These are phyloP conservation scores for Linepithema humile DNA, from an alignment of 1,140 invertebrate genomes.

Conservation along the genomic window DNA sequence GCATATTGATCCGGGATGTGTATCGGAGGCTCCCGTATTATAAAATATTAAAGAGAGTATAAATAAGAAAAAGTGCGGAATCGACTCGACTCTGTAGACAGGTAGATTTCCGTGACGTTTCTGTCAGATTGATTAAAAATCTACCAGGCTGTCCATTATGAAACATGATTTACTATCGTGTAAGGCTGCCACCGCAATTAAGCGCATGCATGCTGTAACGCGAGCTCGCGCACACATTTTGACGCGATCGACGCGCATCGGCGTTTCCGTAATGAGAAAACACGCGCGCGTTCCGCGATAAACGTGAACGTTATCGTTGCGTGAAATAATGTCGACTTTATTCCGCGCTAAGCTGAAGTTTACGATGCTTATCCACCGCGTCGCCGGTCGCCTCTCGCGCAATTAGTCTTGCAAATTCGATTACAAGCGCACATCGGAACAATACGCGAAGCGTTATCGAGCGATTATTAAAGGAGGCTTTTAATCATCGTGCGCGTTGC, in stretches of 20 bases:
- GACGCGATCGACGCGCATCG: slow-evolving; percentile 37
- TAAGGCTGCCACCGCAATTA: slow-evolving; percentile 37
- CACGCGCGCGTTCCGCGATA: slow-evolving; percentile 24
- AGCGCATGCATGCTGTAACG: background rate
- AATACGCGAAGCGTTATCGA: slow-evolving; percentile 45
- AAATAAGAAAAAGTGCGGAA: no score
- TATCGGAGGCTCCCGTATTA: no score
- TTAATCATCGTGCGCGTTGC: slow-evolving; percentile 27
- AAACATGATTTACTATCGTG: slow-evolving; percentile 14
- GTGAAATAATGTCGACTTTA: slow-evolving; percentile 58
- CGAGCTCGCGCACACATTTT: slow-evolving; percentile 12
- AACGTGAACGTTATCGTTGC: slow-evolving; percentile 54
- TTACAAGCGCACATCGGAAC: slow-evolving; percentile 44
- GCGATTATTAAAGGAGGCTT: slow-evolving; percentile 35
- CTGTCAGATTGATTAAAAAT: background rate
- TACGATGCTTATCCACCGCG: slow-evolving; percentile 51
- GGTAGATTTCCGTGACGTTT: background rate
- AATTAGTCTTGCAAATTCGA: slow-evolving; percentile 59
- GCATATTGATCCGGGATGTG: no score
- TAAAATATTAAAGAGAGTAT: no score
- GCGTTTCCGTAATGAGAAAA: background rate
- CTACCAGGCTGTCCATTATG: slow-evolving; percentile 4
- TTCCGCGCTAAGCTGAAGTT: slow-evolving; percentile 57
- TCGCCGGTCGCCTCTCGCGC: slow-evolving; percentile 32
- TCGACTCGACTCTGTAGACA: background rate